phyloP scores from a whole-genome alignment of 2,888 invertebrate genomes.

The Folsomia candida region DNA sequence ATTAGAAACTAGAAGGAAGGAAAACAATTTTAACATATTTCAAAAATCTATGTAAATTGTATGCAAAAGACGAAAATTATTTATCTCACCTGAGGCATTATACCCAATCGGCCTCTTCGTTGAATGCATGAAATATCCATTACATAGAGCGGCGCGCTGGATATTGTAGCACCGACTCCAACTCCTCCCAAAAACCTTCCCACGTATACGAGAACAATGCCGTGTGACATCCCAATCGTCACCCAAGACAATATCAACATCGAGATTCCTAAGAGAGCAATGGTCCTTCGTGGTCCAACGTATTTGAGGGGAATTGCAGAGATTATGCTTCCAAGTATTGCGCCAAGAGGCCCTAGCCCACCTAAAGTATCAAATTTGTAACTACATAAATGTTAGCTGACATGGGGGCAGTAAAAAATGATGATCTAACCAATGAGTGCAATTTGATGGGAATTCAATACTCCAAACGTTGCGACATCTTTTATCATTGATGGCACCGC shows the following conservation, averaged over 20 bases:
- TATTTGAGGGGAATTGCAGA: conserved; percentile 18
- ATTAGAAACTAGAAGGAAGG: conserved; percentile 45
- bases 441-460: not conserved
- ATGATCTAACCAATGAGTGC: not conserved
- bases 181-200: conserved; percentile 37
- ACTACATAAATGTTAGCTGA: not conserved
- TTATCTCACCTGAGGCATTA: conserved; percentile 32
- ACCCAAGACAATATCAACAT: conserved; percentile 24
- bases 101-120: conserved; percentile 28
- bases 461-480: not conserved
- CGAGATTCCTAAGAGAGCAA: conserved; percentile 26
- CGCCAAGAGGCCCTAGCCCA: conserved; percentile 35
- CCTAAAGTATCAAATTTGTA: conserved; percentile 19
- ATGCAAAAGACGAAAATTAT: no score
- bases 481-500: not conserved
- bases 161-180: conserved; percentile 27
- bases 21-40: not conserved
- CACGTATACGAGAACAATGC: conserved; percentile 15
- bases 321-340: conserved; percentile 25
- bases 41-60: no score
- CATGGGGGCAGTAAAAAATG: not conserved
- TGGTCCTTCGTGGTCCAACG: conserved; percentile 25
- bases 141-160: conserved; percentile 32
- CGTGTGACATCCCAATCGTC: conserved; percentile 17
- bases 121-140: conserved; percentile 26